Evolutionary conservation across 30 jellyfish, hydroid and myxozoan genomes (phyloP).

Genomic region (Nemopilema nomurai): DNA sequence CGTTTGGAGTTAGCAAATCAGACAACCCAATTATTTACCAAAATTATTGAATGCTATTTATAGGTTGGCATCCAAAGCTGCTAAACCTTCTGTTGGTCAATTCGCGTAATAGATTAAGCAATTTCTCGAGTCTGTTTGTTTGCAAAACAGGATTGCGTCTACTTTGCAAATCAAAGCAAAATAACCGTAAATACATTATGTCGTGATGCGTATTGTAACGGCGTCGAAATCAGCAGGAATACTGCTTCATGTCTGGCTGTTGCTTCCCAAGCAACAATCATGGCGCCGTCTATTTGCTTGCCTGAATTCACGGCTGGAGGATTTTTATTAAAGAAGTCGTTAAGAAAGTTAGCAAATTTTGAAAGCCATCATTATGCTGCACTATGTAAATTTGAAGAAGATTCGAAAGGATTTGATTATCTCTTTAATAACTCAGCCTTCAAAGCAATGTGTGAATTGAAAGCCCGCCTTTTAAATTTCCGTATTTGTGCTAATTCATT

Average conservation of each 20-base stretch:
- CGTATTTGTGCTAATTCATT: slow-evolving; percentile 16
- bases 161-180: not conserved
- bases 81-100: not conserved
- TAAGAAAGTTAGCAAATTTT: slow-evolving; percentile 31
- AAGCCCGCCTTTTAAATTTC: slow-evolving; percentile 4
- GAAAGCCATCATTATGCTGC: not conserved
- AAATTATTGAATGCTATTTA: not conserved
- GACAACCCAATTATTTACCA: not conserved
- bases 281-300: slow-evolving; percentile 18
- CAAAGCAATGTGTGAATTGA: slow-evolving; percentile 18
- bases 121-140: not conserved
- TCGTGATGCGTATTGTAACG: not conserved
- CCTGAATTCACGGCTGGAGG: not conserved
- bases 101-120: not conserved
- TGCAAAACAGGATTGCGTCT: not conserved
- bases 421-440: slow-evolving; percentile 21
- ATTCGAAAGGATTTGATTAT: slow-evolving; percentile 12
- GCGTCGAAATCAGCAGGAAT: slow-evolving; percentile 39
- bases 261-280: not conserved
- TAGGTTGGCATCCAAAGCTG: not conserved
- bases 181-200: not conserved
- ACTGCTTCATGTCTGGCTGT: not conserved
- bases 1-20: not conserved
- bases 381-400: slow-evolving; percentile 1
- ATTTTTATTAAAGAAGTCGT: not conserved